These are phyloP conservation scores for Plectrocnemia conspersa DNA, from an alignment of 1,140 invertebrate genomes.

Conservation along the genomic window DNA sequence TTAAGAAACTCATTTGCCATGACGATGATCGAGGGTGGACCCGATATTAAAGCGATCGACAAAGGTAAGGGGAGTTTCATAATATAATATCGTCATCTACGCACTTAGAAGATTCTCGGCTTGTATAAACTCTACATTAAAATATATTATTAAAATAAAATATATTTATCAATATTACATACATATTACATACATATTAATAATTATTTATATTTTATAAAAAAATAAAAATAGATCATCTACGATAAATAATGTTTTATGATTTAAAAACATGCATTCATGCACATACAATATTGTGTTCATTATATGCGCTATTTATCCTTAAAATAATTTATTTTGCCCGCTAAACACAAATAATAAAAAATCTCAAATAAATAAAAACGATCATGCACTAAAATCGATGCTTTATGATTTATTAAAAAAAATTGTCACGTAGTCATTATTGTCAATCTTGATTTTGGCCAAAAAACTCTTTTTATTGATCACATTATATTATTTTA, in stretches of 20 bases:
- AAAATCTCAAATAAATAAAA: too few relatives aligned
- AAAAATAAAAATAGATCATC: neutral
- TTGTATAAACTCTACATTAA: neutral
- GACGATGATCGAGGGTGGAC: constrained; percentile 29
- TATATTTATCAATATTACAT: neutral
- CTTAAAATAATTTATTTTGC: neutral
- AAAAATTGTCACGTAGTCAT: too few relatives aligned
- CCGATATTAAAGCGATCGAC: constrained; percentile 25
- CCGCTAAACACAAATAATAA: too few relatives aligned
- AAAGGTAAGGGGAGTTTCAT: constrained; percentile 15
- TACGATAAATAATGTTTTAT: neutral
- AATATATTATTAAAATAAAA: neutral
- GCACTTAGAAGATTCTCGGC: neutral
- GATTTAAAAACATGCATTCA: neutral
- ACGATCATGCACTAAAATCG: too few relatives aligned
- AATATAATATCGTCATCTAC: neutral
- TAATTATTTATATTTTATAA: neutral
- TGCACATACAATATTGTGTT: neutral
- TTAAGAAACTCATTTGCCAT: neutral
- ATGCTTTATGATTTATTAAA: too few relatives aligned
- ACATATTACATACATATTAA: neutral
- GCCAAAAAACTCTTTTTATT: too few relatives aligned
- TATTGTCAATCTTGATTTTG: too few relatives aligned
- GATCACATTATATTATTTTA: too few relatives aligned
- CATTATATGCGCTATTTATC: neutral